phyloP scores from a whole-genome alignment of 2,888 invertebrate species.

The Ceriagrion tenellum region DNA sequence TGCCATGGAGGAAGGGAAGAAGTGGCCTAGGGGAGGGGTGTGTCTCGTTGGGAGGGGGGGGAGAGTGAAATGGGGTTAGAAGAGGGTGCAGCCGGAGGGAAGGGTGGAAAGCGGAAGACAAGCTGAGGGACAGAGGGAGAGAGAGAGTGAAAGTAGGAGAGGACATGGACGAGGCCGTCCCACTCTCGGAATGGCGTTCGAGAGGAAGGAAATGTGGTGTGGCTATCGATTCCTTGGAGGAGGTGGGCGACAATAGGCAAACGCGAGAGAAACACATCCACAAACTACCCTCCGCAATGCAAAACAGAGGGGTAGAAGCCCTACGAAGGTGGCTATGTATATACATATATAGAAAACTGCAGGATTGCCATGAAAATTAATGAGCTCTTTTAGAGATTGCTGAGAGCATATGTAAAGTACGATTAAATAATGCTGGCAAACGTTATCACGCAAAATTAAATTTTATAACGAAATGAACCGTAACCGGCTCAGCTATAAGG shows the following conservation, averaged over 20 bases:
- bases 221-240: constrained; percentile 39
- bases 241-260: constrained; percentile 43
- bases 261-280: not conserved
- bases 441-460: too few species aligned
- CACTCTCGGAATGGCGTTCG: not conserved
- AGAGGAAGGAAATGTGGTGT: constrained; percentile 29
- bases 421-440: too few species aligned
- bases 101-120: not conserved
- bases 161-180: constrained; percentile 43
- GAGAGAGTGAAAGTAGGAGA: constrained; percentile 67
- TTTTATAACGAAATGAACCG: too few species aligned
- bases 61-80: not conserved
- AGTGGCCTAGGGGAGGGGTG: not conserved
- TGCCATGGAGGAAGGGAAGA: constrained; percentile 70
- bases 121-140: constrained; percentile 58
- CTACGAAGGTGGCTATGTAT: not conserved
- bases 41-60: not conserved
- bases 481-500: too few species aligned
- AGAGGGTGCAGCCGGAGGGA: constrained; percentile 68
- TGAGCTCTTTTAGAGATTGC: too few species aligned
- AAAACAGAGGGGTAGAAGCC: not conserved
- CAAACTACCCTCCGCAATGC: not conserved
- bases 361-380: too few species aligned
- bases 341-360: too few species aligned
- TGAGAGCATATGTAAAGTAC: too few species aligned